Conservation (phyloP, 2,888 invertebrate species). For the Apodemia zela region DNA sequence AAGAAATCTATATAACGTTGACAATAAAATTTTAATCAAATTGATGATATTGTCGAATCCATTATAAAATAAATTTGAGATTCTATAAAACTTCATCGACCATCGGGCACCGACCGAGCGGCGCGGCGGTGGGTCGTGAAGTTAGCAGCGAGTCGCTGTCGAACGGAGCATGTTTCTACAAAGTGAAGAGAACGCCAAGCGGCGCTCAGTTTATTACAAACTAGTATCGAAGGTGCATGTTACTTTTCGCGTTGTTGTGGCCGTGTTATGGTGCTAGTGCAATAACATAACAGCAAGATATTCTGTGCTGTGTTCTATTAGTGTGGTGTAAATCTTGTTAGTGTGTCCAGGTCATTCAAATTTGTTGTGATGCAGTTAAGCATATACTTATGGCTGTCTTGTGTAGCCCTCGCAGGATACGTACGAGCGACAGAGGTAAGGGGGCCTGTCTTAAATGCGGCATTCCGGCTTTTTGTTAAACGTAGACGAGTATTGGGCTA, state of each 20-base stretch:
- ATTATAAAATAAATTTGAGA: slow-evolving; percentile 69
- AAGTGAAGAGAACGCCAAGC: slow-evolving; percentile 64
- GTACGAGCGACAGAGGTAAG: slow-evolving; percentile 88
- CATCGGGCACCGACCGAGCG: slow-evolving; percentile 60
- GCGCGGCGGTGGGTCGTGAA: slow-evolving; percentile 56
- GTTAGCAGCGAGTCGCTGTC: slow-evolving; percentile 47
- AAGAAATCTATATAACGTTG: background rate
- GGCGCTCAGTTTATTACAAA: slow-evolving; percentile 69
- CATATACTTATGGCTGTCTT: slow-evolving; percentile 87
- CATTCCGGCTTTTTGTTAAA: slow-evolving; percentile 69
- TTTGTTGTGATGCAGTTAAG: slow-evolving; percentile 87
- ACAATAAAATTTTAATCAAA: slow-evolving; percentile 1
- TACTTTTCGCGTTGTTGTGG: slow-evolving; percentile 56
- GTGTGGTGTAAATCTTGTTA: slow-evolving; percentile 60
- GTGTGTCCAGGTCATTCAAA: slow-evolving; percentile 63
- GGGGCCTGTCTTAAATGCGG: slow-evolving; percentile 73
- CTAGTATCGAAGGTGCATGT: slow-evolving; percentile 61
- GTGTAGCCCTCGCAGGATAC: slow-evolving; percentile 86
- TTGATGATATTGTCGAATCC: slow-evolving; percentile 32
- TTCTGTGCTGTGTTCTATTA: slow-evolving; percentile 67
- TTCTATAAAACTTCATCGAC: slow-evolving; percentile 68
- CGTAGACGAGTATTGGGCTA: slow-evolving; percentile 37
- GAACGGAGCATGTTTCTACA: slow-evolving; percentile 55
- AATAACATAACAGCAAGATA: slow-evolving; percentile 73
- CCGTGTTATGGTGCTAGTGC: slow-evolving; percentile 74